A percentile compares a stretch with the other conserved stretches of the same genome.
Conservation (phyloP, 2,888 invertebrate genomes). For the Acanthosepion esculentum region DNA sequence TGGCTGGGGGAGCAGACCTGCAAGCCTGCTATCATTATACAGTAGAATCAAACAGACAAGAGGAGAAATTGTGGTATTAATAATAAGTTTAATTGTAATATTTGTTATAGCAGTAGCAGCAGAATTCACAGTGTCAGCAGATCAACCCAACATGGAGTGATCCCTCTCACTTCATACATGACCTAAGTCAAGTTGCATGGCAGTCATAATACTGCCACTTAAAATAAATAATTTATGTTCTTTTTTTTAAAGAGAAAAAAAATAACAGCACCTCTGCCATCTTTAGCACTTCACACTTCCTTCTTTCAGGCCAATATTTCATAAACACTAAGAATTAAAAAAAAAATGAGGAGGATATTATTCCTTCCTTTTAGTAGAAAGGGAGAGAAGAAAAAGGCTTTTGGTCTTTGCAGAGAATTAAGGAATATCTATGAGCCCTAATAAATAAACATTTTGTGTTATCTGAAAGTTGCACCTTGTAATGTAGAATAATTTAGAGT, state of each 20-base stretch:
- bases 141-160: too few species aligned
- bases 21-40: background rate
- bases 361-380: background rate
- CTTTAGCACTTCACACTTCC: background rate
- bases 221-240: background rate
- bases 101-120: background rate
- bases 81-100: background rate
- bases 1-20: background rate
- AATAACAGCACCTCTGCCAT: background rate
- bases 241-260: background rate
- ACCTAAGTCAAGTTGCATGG: background rate
- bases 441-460: background rate
- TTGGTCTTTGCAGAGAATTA: background rate
- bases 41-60: slow-evolving; percentile 4
- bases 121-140: background rate
- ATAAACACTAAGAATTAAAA: too few species aligned
- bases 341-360: background rate
- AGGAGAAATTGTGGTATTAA: background rate
- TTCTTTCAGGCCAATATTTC: background rate
- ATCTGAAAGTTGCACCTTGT: background rate
- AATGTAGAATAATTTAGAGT: background rate
- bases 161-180: background rate
- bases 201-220: slow-evolving; percentile 18
- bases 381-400: background rate
- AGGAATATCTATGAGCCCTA: background rate